A percentile compares a stretch with the other conserved stretches of the same genome.
phyloP scores from a whole-genome alignment of 2,797 vertebrate genomes.

The Darevskia mixta region DNA sequence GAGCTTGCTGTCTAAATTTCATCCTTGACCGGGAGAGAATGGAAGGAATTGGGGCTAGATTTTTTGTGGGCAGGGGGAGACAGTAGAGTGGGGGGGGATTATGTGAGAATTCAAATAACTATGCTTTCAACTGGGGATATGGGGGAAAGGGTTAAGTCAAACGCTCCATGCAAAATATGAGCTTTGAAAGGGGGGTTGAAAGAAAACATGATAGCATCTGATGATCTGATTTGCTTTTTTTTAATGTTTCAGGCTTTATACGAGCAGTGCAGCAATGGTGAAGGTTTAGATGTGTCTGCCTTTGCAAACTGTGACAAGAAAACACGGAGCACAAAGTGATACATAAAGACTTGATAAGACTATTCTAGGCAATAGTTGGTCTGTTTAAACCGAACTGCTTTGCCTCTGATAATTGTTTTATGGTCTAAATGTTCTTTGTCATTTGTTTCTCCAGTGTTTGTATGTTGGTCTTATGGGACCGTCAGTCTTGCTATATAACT shows the following conservation, averaged over 20 bases:
- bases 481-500: neutral
- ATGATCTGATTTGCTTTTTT: slow-evolving; percentile 42
- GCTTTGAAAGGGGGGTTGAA: neutral
- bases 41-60: neutral
- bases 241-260: slow-evolving; percentile 89
- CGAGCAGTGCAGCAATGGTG: slow-evolving; percentile 90
- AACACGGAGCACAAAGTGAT: slow-evolving; percentile 75
- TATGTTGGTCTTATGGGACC: neutral
- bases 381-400: neutral
- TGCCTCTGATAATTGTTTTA: neutral
- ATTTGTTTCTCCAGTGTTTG: slow-evolving; percentile 25
- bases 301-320: slow-evolving; percentile 84
- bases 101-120: neutral
- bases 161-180: neutral
- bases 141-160: neutral
- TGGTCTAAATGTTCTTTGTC: slow-evolving; percentile 16
- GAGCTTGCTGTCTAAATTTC: neutral
- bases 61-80: neutral
- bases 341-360: neutral
- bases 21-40: neutral
- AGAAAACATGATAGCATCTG: neutral
- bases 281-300: slow-evolving; percentile 88
- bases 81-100: neutral
- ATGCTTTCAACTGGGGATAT: neutral
- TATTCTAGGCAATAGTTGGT: neutral